Percentiles rank a stretch among this genome's conserved stretches.
phyloP scores from a whole-genome alignment of 2,888 invertebrate genomes.

The Callosobruchus maculatus region DNA sequence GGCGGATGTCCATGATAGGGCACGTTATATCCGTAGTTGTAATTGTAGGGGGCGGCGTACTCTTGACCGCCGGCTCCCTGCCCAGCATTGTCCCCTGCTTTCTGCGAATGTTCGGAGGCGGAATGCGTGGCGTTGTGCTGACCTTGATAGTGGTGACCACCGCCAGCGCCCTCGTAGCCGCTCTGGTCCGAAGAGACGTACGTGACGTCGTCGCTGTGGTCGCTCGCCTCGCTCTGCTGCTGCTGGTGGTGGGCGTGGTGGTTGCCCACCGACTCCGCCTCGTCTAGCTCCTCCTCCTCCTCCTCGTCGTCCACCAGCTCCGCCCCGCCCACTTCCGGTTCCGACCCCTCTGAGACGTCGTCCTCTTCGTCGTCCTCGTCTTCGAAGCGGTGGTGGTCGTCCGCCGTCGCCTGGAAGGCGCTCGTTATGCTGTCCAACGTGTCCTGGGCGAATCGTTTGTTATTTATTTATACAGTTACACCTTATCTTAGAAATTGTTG shows the following conservation, averaged over 20 bases:
- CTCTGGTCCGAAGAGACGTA: slow-evolving; percentile 37
- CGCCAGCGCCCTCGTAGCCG: background rate
- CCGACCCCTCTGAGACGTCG: slow-evolving; percentile 26
- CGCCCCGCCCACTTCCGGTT: slow-evolving; percentile 20
- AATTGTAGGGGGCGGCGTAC: no score
- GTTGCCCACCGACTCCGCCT: background rate
- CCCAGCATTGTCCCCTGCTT: no score
- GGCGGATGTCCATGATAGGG: slow-evolving; percentile 28
- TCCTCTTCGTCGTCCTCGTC: slow-evolving; percentile 31
- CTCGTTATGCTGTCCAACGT: slow-evolving; percentile 46
- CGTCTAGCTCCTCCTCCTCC: slow-evolving; percentile 9
- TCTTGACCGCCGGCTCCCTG: slow-evolving; percentile 11
- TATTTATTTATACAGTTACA: no score
- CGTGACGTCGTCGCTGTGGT: slow-evolving; percentile 39
- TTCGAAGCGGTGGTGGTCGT: slow-evolving; percentile 25
- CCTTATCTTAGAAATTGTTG: no score
- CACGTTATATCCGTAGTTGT: slow-evolving; percentile 33
- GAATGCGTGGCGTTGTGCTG: no score
- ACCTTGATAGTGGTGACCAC: slow-evolving; percentile 12
- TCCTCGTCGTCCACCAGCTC: slow-evolving; percentile 1
- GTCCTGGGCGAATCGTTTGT: slow-evolving; percentile 33
- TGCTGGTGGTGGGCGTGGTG: background rate
- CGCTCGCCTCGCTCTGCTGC: slow-evolving; percentile 32
- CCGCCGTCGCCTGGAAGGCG: slow-evolving; percentile 38
- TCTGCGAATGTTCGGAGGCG: no score